phyloP scores from a whole-genome alignment of 2,113 vertebrate genomes.

The Prionailurus bengalensis region DNA sequence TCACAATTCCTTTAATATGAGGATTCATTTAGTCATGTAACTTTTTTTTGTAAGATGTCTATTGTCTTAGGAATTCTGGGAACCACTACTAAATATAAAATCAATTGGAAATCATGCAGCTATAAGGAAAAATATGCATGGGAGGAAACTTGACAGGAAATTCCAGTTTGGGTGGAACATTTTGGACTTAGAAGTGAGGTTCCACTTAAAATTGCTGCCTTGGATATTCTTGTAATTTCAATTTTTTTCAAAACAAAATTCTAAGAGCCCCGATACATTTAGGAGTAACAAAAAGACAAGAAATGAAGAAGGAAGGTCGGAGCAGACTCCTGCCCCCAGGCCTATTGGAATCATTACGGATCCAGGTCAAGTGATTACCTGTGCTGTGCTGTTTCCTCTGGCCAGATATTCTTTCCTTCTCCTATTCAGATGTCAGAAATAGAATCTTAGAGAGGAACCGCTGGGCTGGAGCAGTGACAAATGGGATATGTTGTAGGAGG shows the following conservation, averaged over 20 bases:
- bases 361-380: background rate
- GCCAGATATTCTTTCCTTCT: background rate
- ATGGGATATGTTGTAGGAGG: background rate
- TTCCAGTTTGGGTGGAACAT: slow-evolving; percentile 58
- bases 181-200: slow-evolving; percentile 54
- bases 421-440: background rate
- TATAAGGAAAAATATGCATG: slow-evolving; percentile 70
- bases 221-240: slow-evolving; percentile 44
- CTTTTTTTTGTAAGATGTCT: slow-evolving; percentile 56
- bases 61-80: slow-evolving; percentile 70
- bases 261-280: background rate
- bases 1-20: background rate
- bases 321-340: background rate
- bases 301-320: background rate
- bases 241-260: slow-evolving; percentile 33
- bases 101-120: slow-evolving; percentile 65
- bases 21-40: slow-evolving; percentile 23
- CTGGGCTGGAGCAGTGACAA: background rate
- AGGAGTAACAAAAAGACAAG: background rate
- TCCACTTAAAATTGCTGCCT: slow-evolving; percentile 55
- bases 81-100: slow-evolving; percentile 75
- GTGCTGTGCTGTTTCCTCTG: background rate
- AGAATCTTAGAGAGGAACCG: background rate
- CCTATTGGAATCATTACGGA: background rate
- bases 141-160: slow-evolving; percentile 76